Evolutionary conservation across 1,140 invertebrate genomes (phyloP).

Genomic region (Charaxes varanes): DNA sequence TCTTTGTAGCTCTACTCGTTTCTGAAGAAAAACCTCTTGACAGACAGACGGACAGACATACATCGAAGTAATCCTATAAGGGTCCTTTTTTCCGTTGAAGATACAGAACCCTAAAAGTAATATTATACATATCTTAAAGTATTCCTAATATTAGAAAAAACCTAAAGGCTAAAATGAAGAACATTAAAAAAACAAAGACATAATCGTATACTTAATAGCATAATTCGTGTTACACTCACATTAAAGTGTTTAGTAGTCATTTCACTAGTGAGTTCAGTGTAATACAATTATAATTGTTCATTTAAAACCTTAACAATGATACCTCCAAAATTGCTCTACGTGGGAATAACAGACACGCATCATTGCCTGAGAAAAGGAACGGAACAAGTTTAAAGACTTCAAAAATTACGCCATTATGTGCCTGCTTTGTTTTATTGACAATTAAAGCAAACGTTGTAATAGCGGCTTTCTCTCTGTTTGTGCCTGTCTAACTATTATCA

Average conservation of each 20-base stretch:
- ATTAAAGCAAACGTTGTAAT: constrained; percentile 25
- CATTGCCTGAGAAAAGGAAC: constrained; percentile 30
- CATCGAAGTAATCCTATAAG: no score
- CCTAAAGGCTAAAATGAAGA: no score
- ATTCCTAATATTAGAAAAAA: no score
- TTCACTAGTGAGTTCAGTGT: constrained; percentile 5
- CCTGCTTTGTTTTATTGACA: constrained; percentile 31
- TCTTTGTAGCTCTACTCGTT: no score
- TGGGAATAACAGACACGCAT: constrained; percentile 26
- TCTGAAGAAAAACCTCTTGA: no score
- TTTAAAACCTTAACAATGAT: constrained; percentile 19
- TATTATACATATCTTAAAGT: no score
- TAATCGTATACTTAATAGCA: background rate
- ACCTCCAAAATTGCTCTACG: constrained; percentile 17
- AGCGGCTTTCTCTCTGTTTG: constrained; percentile 9
- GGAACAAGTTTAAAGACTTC: constrained; percentile 12
- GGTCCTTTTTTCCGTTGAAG: no score
- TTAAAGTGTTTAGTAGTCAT: constrained; percentile 1
- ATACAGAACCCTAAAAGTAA: no score
- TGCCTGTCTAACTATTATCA: constrained; percentile 3
- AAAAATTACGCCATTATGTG: constrained; percentile 22
- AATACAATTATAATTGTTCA: constrained; percentile 20
- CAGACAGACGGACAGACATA: no score
- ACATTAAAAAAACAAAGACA: no score
- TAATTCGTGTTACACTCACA: background rate